Evolutionary conservation across 2,888 invertebrate species (phyloP), one percentile per base, ranked within the genome.

Genomic region (Erebia aethiops): DNA sequence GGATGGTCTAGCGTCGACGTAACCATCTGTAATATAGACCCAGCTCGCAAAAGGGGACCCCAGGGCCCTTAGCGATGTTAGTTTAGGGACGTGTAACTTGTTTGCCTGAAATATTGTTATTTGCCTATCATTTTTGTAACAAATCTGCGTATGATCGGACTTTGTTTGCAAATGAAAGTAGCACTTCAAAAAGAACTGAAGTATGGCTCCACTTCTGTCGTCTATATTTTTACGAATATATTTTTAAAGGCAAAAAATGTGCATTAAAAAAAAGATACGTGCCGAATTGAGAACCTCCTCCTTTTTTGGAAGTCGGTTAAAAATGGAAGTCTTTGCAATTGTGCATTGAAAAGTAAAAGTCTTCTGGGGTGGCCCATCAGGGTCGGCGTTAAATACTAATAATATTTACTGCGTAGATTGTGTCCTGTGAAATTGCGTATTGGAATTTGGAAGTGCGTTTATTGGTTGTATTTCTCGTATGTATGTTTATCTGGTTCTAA

Each of bases 61-160:
- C 75, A 74, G 86, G 87, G 87, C 81, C 76, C 79, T 75, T 74
- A 75, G 79, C 81, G 79, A 86, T 88, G 89, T 89, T 88, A 84
- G 88, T 89, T 85, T 82, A 84, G 86, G 88, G 87, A 88, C 88
- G 84, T 84, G 85, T 88, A 87, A 87, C 85, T 87, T 91, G 89
- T 91, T 91, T 91, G 87, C 85, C 80, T 85, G 86, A 90, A 91
- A 91, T 89, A 90, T 90, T 90, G 87, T 88, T 92, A 89, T 92
- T 92, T 92, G 87, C 87, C 84, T 88, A 90, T 91, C 87, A 89
- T 89, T 91, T 89, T 89, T 87, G 84, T 81, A 80, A 79, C 82
- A 89, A 90, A 91, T 92, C 90, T 87, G 84, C 78, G 84, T 84
- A 89, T 91, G 87, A 90, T 89, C 88, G 87, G 82, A 81, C 80